Base-by-base conservation (phyloP, 2,888 invertebrate species). In the Iselma pallidipennis region DNA sequence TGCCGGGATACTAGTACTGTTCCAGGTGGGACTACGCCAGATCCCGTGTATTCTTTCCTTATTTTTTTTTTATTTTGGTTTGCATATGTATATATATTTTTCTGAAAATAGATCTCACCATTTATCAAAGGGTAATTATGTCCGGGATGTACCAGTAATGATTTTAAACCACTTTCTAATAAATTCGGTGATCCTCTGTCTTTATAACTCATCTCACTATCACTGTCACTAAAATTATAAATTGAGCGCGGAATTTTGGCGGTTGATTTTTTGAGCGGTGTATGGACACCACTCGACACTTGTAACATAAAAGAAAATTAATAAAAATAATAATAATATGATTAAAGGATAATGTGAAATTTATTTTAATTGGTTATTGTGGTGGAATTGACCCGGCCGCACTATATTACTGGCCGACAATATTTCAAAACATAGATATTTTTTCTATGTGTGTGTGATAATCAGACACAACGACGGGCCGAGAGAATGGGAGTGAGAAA, bases 161-260 rank as follows among this genome's bases (percentile, higher is more conserved):
- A 91, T 88, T 92, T 92, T 82, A 90, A 87, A 85, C 92, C 92
- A 86, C 90, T 91, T 87, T 92, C 92, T 86, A 91, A 89, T 83
- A 92, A 88, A 87, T 91, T 91, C 83, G 92, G 92, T 86, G 91
- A 92, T 76, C 78, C 79, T 85, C 91, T 90, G 87, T 92, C 92
- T 88, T 92, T 91, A 88, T 91, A 92, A 86, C 92, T 92, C 92
- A 92, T 92, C 87, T 88, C 89, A 88, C 86, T 85, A 71, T 81
- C 81, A 81, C 81, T 81, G 71, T 82, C 81, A 81, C 81, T 81
- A 66, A 81, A 81, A 78, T 79, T 80, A 73, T 79, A 80, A 66
- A 72, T 74, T 76, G 80, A 78, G 75, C 81, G 81, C 78, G 81
- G 81, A 81, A 81, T 81, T 78, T 81, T 81, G 81, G 76, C 76